Evolutionary conservation across 2,888 invertebrate genomes (phyloP).

Genomic region (Litoditis marina): DNA sequence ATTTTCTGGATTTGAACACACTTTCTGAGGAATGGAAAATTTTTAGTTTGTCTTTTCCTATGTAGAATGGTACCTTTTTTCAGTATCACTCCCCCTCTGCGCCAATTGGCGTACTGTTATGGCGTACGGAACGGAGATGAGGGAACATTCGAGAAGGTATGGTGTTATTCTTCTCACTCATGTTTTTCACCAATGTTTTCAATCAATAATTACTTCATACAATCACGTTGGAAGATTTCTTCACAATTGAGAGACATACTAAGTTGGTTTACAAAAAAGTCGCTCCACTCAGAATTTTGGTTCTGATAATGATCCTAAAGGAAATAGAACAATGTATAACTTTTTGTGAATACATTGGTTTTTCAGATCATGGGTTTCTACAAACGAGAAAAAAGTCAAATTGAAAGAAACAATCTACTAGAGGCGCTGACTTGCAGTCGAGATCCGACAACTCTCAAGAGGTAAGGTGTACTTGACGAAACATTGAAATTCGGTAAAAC

Average conservation of each 20-base stretch:
- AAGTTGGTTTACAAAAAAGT: too few species aligned
- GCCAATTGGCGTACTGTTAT: constrained; percentile 48
- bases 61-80: constrained; percentile 9
- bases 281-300: too few species aligned
- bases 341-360: neutral
- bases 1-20: too few species aligned
- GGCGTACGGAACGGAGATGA: constrained; percentile 53
- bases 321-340: neutral
- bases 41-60: neutral
- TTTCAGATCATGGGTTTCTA: constrained; percentile 23
- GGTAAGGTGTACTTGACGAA: constrained; percentile 20
- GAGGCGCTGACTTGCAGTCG: constrained; percentile 48
- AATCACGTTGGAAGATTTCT: too few species aligned
- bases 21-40: too few species aligned
- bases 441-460: constrained; percentile 50
- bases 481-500: neutral
- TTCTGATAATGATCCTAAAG: too few species aligned
- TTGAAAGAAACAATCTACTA: constrained; percentile 47
- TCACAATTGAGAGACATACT: too few species aligned
- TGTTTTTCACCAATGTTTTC: too few species aligned
- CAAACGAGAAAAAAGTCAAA: constrained; percentile 40
- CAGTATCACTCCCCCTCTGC: constrained; percentile 52
- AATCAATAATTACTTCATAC: too few species aligned
- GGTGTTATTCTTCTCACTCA: too few species aligned
- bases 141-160: constrained; percentile 42